phyloP scores from a whole-genome alignment of 1,140 invertebrate genomes.

The Plodia interpunctella region DNA sequence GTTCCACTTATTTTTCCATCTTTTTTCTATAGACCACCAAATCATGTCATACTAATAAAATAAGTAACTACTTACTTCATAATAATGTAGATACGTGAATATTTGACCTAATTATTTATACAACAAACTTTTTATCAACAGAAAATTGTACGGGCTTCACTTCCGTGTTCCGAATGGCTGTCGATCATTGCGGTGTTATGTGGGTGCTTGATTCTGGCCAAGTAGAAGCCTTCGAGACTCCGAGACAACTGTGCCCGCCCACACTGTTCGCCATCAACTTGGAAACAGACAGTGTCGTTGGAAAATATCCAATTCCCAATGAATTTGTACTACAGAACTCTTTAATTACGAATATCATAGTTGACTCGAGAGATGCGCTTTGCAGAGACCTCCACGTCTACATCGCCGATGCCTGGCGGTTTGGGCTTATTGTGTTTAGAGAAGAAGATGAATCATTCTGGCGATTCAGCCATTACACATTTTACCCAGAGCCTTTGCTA shows the following conservation, averaged over 20 bases:
- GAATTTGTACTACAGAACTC: constrained; percentile 84
- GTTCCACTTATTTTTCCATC: too few relatives aligned
- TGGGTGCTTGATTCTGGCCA: constrained; percentile 88
- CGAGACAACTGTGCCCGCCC: constrained; percentile 83
- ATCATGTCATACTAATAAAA: too few relatives aligned
- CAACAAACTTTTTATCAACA: constrained; percentile 34
- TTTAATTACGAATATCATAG: constrained; percentile 85
- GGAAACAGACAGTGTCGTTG: constrained; percentile 79
- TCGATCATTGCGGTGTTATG: constrained; percentile 84
- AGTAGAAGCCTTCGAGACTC: constrained; percentile 81
- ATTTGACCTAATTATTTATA: too few relatives aligned
- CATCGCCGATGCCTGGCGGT: constrained; percentile 86
- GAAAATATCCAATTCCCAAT: constrained; percentile 80
- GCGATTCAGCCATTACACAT: constrained; percentile 85
- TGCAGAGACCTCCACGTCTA: constrained; percentile 85
- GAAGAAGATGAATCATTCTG: constrained; percentile 81
- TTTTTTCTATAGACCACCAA: too few relatives aligned
- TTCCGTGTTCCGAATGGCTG: constrained; percentile 85
- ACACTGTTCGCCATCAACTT: constrained; percentile 85
- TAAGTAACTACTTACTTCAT: too few relatives aligned
- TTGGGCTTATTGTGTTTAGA: constrained; percentile 84
- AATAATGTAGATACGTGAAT: too few relatives aligned
- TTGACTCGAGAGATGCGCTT: constrained; percentile 81
- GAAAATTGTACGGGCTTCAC: constrained; percentile 82
- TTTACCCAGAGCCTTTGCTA: constrained; percentile 86